A percentile compares a stretch with the other conserved stretches of the same genome.
These are phyloP conservation scores for Eupithecia abbreviata DNA, from an alignment of 2,888 invertebrate genomes.

Conservation along the genomic window DNA sequence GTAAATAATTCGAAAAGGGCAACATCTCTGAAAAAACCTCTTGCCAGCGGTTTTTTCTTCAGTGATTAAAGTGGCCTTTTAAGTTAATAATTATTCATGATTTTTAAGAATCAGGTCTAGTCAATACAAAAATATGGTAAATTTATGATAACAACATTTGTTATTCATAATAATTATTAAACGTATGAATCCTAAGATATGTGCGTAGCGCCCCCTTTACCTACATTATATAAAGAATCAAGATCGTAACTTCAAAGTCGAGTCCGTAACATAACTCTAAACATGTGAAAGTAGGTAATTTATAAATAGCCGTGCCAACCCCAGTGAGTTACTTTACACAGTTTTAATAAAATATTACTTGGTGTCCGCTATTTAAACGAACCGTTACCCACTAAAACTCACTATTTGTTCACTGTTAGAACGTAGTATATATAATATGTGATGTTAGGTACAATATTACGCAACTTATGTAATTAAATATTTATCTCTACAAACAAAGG, in stretches of 20 bases:
- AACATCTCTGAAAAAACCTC: no score
- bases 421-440: no score
- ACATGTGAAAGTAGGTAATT: background rate
- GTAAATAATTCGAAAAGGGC: no score
- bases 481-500: background rate
- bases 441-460: background rate
- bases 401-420: background rate
- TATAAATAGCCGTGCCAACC: background rate
- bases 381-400: background rate
- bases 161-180: background rate
- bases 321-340: background rate
- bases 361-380: background rate
- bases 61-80: no score
- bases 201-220: background rate
- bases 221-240: background rate
- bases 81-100: no score
- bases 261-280: background rate
- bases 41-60: no score
- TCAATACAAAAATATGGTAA: no score
- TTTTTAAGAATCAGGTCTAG: no score
- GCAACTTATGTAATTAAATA: background rate
- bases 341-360: background rate
- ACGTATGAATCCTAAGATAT: background rate
- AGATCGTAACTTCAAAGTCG: background rate
- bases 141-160: no score